Base-by-base conservation (phyloP, 2,113 vertebrate genomes). In the Rhodinocichla rosea region DNA sequence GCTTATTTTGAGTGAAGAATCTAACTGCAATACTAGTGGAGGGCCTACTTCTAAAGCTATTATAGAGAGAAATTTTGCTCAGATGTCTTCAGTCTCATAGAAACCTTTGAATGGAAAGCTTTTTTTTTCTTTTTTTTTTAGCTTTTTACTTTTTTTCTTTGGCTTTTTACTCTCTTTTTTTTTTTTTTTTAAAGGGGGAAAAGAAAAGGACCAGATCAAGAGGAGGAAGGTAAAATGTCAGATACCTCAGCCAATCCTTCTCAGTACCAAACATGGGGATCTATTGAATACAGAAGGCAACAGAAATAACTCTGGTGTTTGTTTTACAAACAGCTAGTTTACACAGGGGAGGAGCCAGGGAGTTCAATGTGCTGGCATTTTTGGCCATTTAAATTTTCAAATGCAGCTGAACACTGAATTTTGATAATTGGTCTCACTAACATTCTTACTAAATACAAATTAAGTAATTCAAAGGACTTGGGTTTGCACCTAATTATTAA, bases 331-430 rank as follows among this genome's bases (percentile, higher is more conserved):
- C 50, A 65, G 53, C 55, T 63, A 40, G 26, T 93, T 96, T 95
- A 32, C 67, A 81, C 57, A 63, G 26, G 80, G 59, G 76, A 80
- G 22, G 50, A 83, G 39, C 47, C 56, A 27, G 2, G 30, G 71
- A 90, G 49, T 94, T 81, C 63, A 13, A n/a, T 87, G 65, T 93
- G 62, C 65, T 83, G 88, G 69, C 19, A 89, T 89, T 95, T 27
- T 87, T 96, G 87, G 90, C 65, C 59, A 70, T 53, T 92, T 83
- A 60, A 57, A 80, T 67, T 78, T 91, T 93, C 47, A 89, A 75
- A 90, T 95, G 93, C 39, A 93, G 73, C 65, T 79, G 79, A 96
- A 87, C 35, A 90, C 83, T 73, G 40, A 77, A 89, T 96, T 94
- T 90, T 96, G 64, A 83, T 77, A 63, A 96, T 71, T 52, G 20